A percentile compares a stretch with the other conserved stretches of the same genome.
Conservation (phyloP, 2,888 invertebrate genomes). For the Zygogramma bicolorata region DNA sequence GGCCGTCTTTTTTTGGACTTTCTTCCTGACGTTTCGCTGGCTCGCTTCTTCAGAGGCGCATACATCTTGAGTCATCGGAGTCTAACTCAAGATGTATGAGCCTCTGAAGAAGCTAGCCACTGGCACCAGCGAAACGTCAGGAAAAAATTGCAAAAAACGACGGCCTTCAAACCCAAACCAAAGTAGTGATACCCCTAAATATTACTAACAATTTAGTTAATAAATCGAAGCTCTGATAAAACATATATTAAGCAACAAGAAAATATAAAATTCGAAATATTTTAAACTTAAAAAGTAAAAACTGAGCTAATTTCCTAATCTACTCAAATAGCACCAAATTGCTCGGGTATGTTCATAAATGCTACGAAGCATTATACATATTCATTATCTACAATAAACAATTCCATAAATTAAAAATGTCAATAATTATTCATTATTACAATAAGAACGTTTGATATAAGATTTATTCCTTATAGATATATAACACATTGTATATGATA, state of each 20-base stretch:
- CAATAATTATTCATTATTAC: slow-evolving; percentile 9
- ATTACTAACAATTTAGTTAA: slow-evolving; percentile 49
- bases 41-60: too few species aligned
- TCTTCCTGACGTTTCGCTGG: too few species aligned
- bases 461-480: slow-evolving; percentile 22
- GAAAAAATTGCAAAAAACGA: too few species aligned
- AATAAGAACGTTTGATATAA: slow-evolving; percentile 2
- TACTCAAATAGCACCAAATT: slow-evolving; percentile 65
- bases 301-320: slow-evolving; percentile 45
- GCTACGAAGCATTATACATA: slow-evolving; percentile 63
- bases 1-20: too few species aligned
- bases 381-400: slow-evolving; percentile 59
- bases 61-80: too few species aligned
- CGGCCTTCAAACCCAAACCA: too few species aligned
- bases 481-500: slow-evolving; percentile 41
- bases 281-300: slow-evolving; percentile 25
- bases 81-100: too few species aligned
- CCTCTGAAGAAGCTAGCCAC: too few species aligned
- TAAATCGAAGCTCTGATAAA: slow-evolving; percentile 39
- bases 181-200: too few species aligned
- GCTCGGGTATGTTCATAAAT: slow-evolving; percentile 64
- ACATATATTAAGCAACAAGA: slow-evolving; percentile 35
- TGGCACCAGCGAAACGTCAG: too few species aligned
- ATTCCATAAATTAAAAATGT: slow-evolving; percentile 38
- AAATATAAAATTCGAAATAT: slow-evolving; percentile 38